A percentile compares a stretch with the other conserved stretches of the same genome.
Evolutionary conservation across 2,797 vertebrate genomes (phyloP).

Genomic region (Phataginus tricuspis): DNA sequence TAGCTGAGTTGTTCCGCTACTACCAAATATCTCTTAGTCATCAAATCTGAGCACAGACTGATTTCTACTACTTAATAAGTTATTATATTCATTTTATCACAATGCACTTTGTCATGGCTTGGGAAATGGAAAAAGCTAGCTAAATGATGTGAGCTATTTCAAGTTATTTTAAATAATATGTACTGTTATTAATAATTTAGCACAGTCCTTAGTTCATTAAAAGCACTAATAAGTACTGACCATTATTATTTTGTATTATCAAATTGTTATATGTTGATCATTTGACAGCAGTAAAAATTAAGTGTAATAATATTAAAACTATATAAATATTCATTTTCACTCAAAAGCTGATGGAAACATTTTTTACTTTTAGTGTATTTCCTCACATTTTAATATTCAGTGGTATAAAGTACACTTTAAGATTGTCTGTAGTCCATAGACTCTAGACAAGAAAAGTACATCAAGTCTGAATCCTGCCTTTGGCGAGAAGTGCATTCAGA

Average conservation of each 20-base stretch:
- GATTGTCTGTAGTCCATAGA: background rate
- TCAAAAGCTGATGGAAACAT: background rate
- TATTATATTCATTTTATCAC: background rate
- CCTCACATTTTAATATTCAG: background rate
- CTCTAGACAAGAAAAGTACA: background rate
- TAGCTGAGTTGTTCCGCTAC: background rate
- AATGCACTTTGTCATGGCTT: background rate
- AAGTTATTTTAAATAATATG: slow-evolving; percentile 2
- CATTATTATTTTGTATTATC: slow-evolving; percentile 4
- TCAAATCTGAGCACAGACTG: background rate
- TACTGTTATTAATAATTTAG: background rate
- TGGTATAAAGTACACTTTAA: background rate
- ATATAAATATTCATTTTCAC: slow-evolving; percentile 33
- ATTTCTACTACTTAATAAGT: background rate
- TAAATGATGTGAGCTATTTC: background rate
- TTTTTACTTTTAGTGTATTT: background rate
- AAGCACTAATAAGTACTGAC: slow-evolving; percentile 12
- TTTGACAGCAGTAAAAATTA: background rate
- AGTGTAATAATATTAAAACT: background rate
- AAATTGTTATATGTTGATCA: background rate
- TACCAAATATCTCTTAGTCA: background rate
- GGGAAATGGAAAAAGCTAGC: background rate
- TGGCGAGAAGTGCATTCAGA: background rate
- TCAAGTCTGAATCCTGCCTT: background rate
- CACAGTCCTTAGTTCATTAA: background rate